Evolutionary conservation across 2,888 invertebrate species (phyloP), one percentile per base, ranked within the genome.

Genomic region (Rhingia campestris): DNA sequence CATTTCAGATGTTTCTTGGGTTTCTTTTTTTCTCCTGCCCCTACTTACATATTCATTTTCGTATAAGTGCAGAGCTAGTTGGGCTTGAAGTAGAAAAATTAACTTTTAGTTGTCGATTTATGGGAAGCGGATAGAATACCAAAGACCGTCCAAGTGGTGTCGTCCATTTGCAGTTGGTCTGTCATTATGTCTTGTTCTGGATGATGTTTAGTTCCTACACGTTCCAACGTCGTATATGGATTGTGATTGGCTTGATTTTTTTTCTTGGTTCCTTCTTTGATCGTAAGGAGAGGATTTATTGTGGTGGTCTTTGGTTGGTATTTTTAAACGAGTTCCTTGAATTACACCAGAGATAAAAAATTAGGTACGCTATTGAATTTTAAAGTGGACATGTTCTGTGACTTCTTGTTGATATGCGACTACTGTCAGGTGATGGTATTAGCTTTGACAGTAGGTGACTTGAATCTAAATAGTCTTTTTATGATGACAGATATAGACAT

Each of bases 131-230:
- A 41, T 7, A 37, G 7, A 45, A 37, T 32, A 53, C 35, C 43
- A 53, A 22, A 7, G 41, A 30, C 30, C 43, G 51, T 32, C 43
- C 51, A 51, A 45, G 33, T 33, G 41, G 66, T 22, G 39, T 22
- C 22, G 22, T 4, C 74, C 53, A 64, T 64, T 56, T 63, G 47
- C 9, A 61, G 72, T 47, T 51, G 32, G 72, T 10, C 43, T 53
- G 73, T 69, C 73, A 73, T 67, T 77, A 51, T 82, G 77, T 73
- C 77, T 63, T 82, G 67, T 77, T 77, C 32, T 64, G 22, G 59
- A 37, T 56, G 73, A 58, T 12, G 56, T 58, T 73, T 66, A 72
- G 54, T 67, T 82, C 81, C 54, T 61, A 51, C 76, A 69, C 67
- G 67, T 67, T 51, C 39, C 10, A 58, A 39, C 33, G 30, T 41